Evolutionary conservation across 2,113 vertebrate genomes (phyloP).

Genomic region (Camelus dromedarius): DNA sequence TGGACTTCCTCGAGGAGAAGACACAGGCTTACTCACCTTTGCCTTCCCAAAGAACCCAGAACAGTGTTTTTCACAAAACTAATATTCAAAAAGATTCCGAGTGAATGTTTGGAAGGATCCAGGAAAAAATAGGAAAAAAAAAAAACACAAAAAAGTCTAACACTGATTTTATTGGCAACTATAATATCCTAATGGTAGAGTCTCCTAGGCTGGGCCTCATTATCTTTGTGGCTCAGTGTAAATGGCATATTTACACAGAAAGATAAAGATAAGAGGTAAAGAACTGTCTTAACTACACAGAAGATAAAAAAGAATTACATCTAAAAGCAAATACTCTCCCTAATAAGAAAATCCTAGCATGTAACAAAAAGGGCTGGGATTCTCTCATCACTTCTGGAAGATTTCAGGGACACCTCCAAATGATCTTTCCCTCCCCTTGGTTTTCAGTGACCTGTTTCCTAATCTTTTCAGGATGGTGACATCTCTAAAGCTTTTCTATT

Average conservation of each 20-base stretch:
- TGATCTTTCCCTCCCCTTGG: background rate
- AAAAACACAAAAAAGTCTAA: background rate
- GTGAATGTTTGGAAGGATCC: background rate
- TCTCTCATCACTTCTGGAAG: background rate
- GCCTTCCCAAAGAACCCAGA: background rate
- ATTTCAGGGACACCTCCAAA: background rate
- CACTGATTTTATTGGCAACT: background rate
- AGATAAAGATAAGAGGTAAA: background rate
- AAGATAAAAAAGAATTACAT: background rate
- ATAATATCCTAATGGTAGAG: background rate
- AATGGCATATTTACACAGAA: background rate
- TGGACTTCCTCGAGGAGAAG: background rate
- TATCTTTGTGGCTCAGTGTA: background rate
- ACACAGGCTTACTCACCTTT: background rate
- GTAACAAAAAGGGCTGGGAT: background rate
- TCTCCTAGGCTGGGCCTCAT: background rate
- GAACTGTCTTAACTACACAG: background rate
- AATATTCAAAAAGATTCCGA: background rate
- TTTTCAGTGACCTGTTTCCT: background rate
- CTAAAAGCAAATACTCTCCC: background rate
- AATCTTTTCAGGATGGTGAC: background rate
- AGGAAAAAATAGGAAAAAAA: background rate
- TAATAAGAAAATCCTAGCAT: background rate
- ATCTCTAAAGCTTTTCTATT: background rate
- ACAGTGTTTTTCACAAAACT: conserved; percentile 1